Conservation (phyloP, 53 echinoderm and acorn worm species). For the Apostichopus leukothele region DNA sequence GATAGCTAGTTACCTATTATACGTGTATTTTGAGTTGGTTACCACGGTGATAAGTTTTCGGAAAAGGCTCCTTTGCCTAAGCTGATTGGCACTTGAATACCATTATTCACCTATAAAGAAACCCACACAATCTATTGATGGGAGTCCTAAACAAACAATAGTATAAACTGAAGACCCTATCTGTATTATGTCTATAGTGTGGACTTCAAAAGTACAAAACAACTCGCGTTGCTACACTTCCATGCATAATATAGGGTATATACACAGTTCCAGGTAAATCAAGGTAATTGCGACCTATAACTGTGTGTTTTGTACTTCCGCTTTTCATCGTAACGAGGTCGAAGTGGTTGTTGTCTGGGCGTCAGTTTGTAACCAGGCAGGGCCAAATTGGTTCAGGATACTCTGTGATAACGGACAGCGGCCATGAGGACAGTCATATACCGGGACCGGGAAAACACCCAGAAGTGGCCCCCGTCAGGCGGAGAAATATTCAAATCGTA, state of each 20-base stretch:
- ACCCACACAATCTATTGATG: background rate
- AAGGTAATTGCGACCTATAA: background rate
- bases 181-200: background rate
- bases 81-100: background rate
- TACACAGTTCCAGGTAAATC: background rate
- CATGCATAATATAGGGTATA: background rate
- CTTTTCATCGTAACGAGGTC: background rate
- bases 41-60: background rate
- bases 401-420: too few relatives aligned
- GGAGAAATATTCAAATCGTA: too few relatives aligned
- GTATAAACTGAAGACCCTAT: background rate
- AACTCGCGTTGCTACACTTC: background rate
- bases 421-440: too few relatives aligned
- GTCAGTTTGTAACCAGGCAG: background rate
- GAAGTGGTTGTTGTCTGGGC: background rate
- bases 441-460: too few relatives aligned
- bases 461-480: too few relatives aligned
- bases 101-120: background rate
- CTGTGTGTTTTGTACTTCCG: background rate
- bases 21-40: background rate
- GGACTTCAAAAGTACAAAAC: background rate
- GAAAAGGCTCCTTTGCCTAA: background rate
- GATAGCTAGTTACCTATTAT: too few relatives aligned
- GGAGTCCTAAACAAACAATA: background rate
- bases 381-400: too few relatives aligned